Evolutionary conservation across 2,888 invertebrate species (phyloP).

Genomic region (Calliopum simillimum): DNA sequence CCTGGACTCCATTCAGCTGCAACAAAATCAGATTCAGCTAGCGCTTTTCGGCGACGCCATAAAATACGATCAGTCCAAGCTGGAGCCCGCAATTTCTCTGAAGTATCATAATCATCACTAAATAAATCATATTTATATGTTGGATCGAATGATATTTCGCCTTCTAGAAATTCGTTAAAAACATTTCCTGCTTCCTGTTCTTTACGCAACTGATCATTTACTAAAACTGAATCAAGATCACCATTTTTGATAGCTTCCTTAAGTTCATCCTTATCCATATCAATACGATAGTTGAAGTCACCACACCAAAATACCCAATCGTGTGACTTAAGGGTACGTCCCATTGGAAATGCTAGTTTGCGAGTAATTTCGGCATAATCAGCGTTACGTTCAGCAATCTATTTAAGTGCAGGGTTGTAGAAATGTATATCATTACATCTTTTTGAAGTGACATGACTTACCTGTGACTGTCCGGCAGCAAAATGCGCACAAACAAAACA

Average conservation of each 20-base stretch:
- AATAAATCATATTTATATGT: conserved; percentile 99
- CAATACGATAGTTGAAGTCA: conserved; percentile 98
- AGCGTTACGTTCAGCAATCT: conserved; percentile 84
- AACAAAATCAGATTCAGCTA: conserved; percentile 75
- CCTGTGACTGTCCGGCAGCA: conserved; percentile 98
- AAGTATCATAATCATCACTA: conserved; percentile 98
- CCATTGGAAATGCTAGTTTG: conserved; percentile 92
- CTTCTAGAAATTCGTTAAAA: conserved; percentile 94
- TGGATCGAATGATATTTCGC: conserved; percentile 90
- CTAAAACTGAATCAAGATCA: conserved; percentile 79
- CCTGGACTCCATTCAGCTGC: conserved; percentile 80
- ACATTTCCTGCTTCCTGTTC: conserved; percentile 85
- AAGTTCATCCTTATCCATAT: conserved; percentile 94
- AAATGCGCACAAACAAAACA: conserved; percentile 99
- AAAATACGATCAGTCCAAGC: conserved; percentile 99
- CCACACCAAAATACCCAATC: conserved; percentile 99
- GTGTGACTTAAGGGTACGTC: conserved; percentile 90
- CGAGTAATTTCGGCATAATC: conserved; percentile 96
- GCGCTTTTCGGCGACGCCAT: conserved; percentile 85
- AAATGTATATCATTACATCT: background rate
- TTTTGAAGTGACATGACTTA: conserved; percentile 63
- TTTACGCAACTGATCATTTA: conserved; percentile 87
- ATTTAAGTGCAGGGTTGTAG: background rate
- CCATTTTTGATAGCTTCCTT: conserved; percentile 79
- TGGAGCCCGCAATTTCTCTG: conserved; percentile 96